Evolutionary conservation across 2,888 invertebrate genomes (phyloP), one percentile per base, ranked within the genome.

Genomic region (Spisula subtruncata): DNA sequence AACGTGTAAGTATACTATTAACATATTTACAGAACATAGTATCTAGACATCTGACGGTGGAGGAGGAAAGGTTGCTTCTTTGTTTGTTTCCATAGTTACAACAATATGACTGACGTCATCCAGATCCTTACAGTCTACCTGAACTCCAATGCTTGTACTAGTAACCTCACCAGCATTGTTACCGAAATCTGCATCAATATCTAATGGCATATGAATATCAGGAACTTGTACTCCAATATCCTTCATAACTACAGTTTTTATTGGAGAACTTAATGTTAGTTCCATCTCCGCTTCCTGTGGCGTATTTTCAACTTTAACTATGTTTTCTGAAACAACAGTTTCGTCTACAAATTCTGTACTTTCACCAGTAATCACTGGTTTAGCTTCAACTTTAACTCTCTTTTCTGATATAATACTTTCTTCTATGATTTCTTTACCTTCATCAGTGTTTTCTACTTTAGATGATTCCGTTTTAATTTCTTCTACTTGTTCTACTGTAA

Each of bases 221-320:
- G 92, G 92, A 0, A 87, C 92, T 51, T 92, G 92, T 6, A 92
- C 87, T 41, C 91, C 92, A 29, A 90, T 84, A 54, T 92, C 92
- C 71, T 91, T 92, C 90, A 92, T 84, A 18, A 92, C 85, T n/a
- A 90, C 41, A 66, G 75, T 75, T 75, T 32, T 75, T 16, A 75
- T 32, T 75, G 14, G 32, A 18, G 75, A 32, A 35, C 18, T 75
- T 32, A 75, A 14, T 32, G 32, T 32, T 25, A 60, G 29, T 66
- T 18, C 46, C 81, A n/a, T 48, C 12, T 32, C 29, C n/a, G 46
- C 46, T 20, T 46, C 25, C 0, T 35, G 54, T 25, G n/a, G n/a
- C 18, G 32, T n/a, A 25, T 29, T 41, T 20, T 54, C 32, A 66
- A 66, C 60, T 25, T 66, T 66, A 6, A 66, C 25, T 25, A 66